Evolutionary conservation across 2,797 vertebrate species (phyloP).

Genomic region (Pogonophryne albipinna): DNA sequence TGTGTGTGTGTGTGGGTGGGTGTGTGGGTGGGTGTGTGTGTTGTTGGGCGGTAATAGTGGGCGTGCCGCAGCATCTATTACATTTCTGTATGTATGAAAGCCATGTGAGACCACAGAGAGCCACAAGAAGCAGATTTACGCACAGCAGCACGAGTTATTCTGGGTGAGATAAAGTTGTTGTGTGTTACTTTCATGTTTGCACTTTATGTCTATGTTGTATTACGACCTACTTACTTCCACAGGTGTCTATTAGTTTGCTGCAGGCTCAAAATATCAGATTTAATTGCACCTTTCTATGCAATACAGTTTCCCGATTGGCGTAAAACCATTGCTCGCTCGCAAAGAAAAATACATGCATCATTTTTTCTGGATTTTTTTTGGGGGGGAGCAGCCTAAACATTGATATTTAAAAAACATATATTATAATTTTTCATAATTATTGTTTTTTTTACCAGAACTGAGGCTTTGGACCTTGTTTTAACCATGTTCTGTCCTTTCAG

Average conservation of each 20-base stretch:
- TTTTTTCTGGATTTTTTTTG: background rate
- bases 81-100: constrained; percentile 62
- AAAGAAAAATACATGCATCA: no score
- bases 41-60: constrained; percentile 58
- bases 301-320: background rate
- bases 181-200: background rate
- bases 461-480: background rate
- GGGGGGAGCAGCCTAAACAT: background rate
- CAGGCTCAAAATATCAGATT: background rate
- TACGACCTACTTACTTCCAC: background rate
- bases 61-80: constrained; percentile 66
- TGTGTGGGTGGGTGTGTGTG: no score
- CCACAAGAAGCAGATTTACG: constrained; percentile 43
- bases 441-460: background rate
- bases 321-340: background rate
- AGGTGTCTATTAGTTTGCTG: background rate
- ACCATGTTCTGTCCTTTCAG: background rate
- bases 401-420: no score
- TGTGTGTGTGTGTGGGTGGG: constrained; percentile 15
- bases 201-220: no score
- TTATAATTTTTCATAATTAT: background rate
- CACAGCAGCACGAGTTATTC: constrained; percentile 15
- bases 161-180: constrained; percentile 40
- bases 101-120: constrained; percentile 45
- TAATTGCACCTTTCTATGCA: background rate